Base-by-base conservation (phyloP, 1,140 invertebrate genomes). In the Drosophila albomicans region DNA sequence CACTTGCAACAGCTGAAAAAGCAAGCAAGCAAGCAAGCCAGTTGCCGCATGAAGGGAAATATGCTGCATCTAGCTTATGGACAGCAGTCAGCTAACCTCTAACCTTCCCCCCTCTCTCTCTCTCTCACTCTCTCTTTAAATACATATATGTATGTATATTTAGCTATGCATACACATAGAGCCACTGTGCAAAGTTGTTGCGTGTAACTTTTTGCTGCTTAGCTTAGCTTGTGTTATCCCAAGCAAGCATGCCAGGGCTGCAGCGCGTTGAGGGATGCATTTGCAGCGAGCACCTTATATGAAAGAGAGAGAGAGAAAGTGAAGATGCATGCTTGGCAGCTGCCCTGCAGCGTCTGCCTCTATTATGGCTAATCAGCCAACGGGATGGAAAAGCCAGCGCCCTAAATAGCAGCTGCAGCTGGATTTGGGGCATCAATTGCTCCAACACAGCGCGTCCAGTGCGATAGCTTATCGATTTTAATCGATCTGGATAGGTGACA, bases 171-270 rank as follows among this genome's bases (percentile, higher is more conserved):
- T 10, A 48, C 6, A 48, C 25, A 30, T 52, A 30, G 4, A 52
- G 28, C 11, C 49, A 52, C 51, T 52, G 51, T 13, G 28, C 5
- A 54, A 66, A 56, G 7, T 58, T 67, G 43, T 67, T 51, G 64
- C 65, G 48, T 80, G 71, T 65, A 75, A 58, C 62, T 75, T 80
- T 80, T 78, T 73, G 79, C 64, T 28, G 49, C 51, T 32, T 30
- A 7, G 32, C 48, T 51, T 28, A 51, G 48, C 48, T 16, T 51
- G 16, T 28, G 7, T 15, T 10, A 6, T 8, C 7, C 5, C 48
- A 49, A 15, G 45, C n/a, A 16, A 15, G 45, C 20, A 25, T 2
- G 8, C 35, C 35, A 38, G 35, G 8, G 8, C 35, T 38, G 35
- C 35, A 32, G 30, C 30, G 30, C 7, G 5, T 32, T 32, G 7